phyloP scores from a whole-genome alignment of 2,113 vertebrate species.

The Capreolus pygargus region DNA sequence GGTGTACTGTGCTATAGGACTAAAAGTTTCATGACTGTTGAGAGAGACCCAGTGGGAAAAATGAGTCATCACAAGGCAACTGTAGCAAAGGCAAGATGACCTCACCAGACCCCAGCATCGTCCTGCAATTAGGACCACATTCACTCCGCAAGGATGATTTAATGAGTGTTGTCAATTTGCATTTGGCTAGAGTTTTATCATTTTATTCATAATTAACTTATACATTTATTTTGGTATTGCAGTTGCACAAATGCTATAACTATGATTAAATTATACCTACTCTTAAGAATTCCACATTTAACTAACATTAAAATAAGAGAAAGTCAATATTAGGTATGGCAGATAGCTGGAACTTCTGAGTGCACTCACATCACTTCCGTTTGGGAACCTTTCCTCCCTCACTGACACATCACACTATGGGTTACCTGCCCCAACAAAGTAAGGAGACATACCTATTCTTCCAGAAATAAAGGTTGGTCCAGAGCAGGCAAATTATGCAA shows the following conservation, averaged over 20 bases:
- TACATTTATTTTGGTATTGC: background rate
- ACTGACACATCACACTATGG: background rate
- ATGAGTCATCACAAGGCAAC: background rate
- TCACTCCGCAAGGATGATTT: background rate
- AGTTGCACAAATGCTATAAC: background rate
- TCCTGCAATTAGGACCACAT: rapidly evolving
- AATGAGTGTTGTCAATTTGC: background rate
- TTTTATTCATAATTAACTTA: background rate
- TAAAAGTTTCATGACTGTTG: background rate
- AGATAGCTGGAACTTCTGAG: background rate
- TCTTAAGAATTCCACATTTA: background rate
- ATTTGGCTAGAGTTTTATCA: slow-evolving; percentile 17
- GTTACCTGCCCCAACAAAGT: background rate
- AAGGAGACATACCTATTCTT: background rate
- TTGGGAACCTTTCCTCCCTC: background rate
- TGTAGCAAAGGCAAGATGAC: background rate
- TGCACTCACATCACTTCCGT: background rate
- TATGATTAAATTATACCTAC: background rate
- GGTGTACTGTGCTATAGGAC: background rate
- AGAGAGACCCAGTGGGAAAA: background rate
- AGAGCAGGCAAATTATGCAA: background rate
- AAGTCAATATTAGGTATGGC: background rate
- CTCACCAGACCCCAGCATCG: background rate
- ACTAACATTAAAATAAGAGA: background rate
- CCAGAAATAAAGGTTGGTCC: background rate